Evolutionary conservation across 2,888 invertebrate genomes (phyloP).

Genomic region (Hipparchia semele): DNA sequence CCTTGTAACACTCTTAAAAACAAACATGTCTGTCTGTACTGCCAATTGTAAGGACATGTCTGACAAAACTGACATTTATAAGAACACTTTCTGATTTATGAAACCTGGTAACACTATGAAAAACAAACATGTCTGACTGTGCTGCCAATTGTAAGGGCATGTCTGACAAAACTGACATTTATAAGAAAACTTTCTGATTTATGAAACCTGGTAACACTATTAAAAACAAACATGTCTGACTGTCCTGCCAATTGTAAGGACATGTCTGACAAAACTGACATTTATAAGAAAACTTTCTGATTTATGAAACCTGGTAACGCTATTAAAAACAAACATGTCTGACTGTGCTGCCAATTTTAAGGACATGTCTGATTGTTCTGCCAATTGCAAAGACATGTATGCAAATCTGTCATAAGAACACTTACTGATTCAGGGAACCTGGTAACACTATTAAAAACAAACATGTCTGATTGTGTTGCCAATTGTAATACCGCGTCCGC

Average conservation of each 20-base stretch:
- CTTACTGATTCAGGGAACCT: too few species aligned
- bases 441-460: too few species aligned
- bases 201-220: too few species aligned
- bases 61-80: not conserved
- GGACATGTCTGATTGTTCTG: not conserved
- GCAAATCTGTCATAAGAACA: not conserved
- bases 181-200: not conserved
- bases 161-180: not conserved
- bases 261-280: not conserved
- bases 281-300: not conserved
- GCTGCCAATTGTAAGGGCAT: not conserved
- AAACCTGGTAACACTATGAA: not conserved
- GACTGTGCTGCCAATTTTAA: not conserved
- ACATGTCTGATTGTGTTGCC: not conserved
- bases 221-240: not conserved
- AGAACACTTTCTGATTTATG: not conserved
- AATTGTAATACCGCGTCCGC: too few species aligned
- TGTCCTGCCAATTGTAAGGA: not conserved
- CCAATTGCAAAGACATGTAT: too few species aligned
- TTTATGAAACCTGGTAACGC: not conserved
- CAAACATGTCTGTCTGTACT: not conserved
- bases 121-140: conserved; percentile 34
- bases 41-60: not conserved
- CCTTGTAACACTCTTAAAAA: too few species aligned
- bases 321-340: conserved; percentile 34